Percentiles rank a stretch among this genome's conserved stretches.
phyloP scores from a whole-genome alignment of 2,113 vertebrate species.

The Monarcha castaneiventris region DNA sequence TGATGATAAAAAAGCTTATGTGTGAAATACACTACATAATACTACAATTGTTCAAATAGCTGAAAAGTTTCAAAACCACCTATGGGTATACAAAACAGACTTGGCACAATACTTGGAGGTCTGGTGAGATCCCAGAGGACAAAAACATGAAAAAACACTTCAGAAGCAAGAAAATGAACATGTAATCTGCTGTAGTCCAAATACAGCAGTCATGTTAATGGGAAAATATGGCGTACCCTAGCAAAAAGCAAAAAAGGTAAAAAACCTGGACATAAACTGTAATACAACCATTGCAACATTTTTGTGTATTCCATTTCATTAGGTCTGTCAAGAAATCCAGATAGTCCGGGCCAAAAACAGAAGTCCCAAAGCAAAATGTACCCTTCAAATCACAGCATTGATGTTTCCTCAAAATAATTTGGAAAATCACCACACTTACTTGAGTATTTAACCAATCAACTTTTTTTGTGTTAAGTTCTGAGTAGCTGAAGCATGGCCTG shows the following conservation, averaged over 20 bases:
- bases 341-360: background rate
- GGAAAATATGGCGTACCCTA: background rate
- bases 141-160: background rate
- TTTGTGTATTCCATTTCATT: background rate
- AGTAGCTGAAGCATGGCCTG: background rate
- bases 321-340: background rate
- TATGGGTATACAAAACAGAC: background rate
- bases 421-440: background rate
- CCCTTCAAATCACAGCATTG: background rate
- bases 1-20: background rate
- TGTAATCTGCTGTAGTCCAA: background rate
- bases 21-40: background rate
- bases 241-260: background rate
- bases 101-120: background rate
- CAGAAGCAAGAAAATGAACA: background rate
- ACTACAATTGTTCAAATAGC: background rate
- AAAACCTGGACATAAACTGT: background rate
- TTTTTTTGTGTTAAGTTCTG: background rate
- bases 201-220: background rate
- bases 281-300: background rate
- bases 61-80: background rate
- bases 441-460: background rate
- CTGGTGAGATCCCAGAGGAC: background rate
- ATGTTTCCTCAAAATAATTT: background rate
- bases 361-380: background rate